Percentiles rank a stretch among this genome's conserved stretches.
These are phyloP conservation scores for Campoletis raptor DNA, from an alignment of 2,888 invertebrate species.

Conservation along the genomic window DNA sequence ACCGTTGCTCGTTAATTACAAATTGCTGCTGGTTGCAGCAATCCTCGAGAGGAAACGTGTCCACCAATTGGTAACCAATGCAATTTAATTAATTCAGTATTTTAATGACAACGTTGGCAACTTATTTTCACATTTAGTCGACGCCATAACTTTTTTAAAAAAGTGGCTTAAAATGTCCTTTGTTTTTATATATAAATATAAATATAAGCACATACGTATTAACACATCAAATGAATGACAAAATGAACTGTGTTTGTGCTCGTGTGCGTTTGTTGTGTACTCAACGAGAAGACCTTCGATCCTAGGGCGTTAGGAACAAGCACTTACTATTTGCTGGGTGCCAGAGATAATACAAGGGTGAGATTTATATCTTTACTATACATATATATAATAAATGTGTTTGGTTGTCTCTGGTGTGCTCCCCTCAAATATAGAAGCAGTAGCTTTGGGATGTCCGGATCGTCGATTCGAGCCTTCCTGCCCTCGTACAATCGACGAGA, in stretches of 20 bases:
- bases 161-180: not conserved
- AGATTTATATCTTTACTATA: conserved; percentile 77
- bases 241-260: conserved; percentile 35
- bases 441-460: conserved; percentile 73
- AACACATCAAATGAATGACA: conserved; percentile 9
- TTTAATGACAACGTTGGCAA: not conserved
- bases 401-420: conserved; percentile 60
- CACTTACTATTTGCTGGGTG: conserved; percentile 80
- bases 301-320: conserved; percentile 78
- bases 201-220: not conserved
- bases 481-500: conserved; percentile 51
- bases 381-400: conserved; percentile 34
- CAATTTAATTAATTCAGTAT: not conserved
- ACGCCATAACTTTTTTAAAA: not conserved
- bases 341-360: conserved; percentile 80
- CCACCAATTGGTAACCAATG: not conserved
- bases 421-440: conserved; percentile 67
- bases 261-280: conserved; percentile 56
- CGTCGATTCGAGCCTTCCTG: conserved; percentile 70
- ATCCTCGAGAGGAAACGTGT: too few relatives aligned
- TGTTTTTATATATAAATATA: not conserved
- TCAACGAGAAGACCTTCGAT: conserved; percentile 67
- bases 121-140: not conserved
- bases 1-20: too few relatives aligned
- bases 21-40: too few relatives aligned